Percentiles rank a stretch among this genome's conserved stretches.
These are phyloP conservation scores for Pangasianodon gigas DNA, from an alignment of 2,113 vertebrate genomes.

Conservation along the genomic window DNA sequence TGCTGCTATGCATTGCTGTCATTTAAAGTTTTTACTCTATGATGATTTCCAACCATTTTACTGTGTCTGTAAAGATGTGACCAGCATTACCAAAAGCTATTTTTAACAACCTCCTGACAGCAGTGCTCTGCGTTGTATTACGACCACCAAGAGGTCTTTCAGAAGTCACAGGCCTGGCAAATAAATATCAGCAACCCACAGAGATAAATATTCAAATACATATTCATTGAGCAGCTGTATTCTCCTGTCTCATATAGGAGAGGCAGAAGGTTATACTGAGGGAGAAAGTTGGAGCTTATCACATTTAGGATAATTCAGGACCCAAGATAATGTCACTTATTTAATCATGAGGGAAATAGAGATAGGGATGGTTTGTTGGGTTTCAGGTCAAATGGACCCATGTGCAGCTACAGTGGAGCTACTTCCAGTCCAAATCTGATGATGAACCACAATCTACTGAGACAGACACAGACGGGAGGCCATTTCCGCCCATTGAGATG, in stretches of 20 bases:
- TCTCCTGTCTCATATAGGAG: conserved; percentile 18
- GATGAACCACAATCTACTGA: conserved; percentile 47
- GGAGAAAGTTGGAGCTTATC: conserved; percentile 39
- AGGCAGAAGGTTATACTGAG: conserved; percentile 23
- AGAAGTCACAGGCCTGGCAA: conserved; percentile 45
- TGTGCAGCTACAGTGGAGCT: conserved; percentile 39
- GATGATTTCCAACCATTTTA: not conserved
- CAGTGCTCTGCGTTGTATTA: conserved; percentile 28
- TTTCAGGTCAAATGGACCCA: conserved; percentile 50
- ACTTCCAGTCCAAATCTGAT: conserved; percentile 36
- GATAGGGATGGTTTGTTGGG: conserved; percentile 48
- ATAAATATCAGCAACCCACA: conserved; percentile 49
- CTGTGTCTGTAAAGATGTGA: not conserved
- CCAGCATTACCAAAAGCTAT: not conserved
- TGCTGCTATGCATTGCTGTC: not conserved
- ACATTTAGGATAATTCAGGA: conserved; percentile 37
- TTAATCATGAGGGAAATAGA: conserved; percentile 49
- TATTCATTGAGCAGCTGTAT: conserved; percentile 50
- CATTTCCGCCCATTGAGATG: conserved; percentile 22
- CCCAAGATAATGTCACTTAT: conserved; percentile 56
- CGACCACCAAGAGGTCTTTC: conserved; percentile 32
- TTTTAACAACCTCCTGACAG: conserved; percentile 34
- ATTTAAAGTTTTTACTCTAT: not conserved
- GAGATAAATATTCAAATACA: conserved; percentile 55
- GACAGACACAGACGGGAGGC: conserved; percentile 31